Percentiles rank a stretch among this genome's conserved stretches.
Conservation (phyloP, 2,888 invertebrate species). For the Polydesmus complanatus region DNA sequence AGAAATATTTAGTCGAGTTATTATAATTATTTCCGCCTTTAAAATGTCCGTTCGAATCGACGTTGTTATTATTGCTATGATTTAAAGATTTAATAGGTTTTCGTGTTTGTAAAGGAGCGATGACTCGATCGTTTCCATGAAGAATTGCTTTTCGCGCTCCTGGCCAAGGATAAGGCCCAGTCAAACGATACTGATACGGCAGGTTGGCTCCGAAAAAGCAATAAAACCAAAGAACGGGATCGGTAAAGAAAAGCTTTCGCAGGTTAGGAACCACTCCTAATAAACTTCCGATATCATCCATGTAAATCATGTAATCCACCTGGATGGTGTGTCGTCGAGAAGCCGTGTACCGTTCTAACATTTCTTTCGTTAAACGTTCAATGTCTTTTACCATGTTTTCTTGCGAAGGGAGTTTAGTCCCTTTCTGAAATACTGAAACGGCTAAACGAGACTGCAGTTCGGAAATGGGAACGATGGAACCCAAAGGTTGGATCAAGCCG, state of each 20-base stretch:
- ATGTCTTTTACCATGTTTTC: neutral
- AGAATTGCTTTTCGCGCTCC: constrained; percentile 35
- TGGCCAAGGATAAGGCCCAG: constrained; percentile 32
- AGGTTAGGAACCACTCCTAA: constrained; percentile 33
- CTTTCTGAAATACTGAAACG: neutral
- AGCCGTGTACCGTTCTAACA: neutral
- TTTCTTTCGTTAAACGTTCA: neutral
- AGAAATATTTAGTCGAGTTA: too few relatives aligned
- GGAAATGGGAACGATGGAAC: constrained; percentile 1
- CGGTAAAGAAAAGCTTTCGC: constrained; percentile 25
- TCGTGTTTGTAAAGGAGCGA: constrained; percentile 18
- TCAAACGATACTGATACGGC: constrained; percentile 31
- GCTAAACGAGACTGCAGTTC: neutral
- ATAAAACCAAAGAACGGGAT: constrained; percentile 22
- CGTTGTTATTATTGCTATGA: too few relatives aligned
- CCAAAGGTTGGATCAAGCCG: constrained; percentile 3
- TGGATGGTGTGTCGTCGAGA: neutral
- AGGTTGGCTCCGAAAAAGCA: constrained; percentile 27
- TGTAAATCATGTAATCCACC: constrained; percentile 24
- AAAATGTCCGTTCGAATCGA: too few relatives aligned
- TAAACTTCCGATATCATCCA: constrained; percentile 35
- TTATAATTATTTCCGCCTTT: too few relatives aligned
- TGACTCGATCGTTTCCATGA: constrained; percentile 22
- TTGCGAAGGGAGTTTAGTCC: neutral
- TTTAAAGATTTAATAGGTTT: too few relatives aligned